phyloP scores from a whole-genome alignment of 1,140 invertebrate species.

The Anagrus nilaparvatae region DNA sequence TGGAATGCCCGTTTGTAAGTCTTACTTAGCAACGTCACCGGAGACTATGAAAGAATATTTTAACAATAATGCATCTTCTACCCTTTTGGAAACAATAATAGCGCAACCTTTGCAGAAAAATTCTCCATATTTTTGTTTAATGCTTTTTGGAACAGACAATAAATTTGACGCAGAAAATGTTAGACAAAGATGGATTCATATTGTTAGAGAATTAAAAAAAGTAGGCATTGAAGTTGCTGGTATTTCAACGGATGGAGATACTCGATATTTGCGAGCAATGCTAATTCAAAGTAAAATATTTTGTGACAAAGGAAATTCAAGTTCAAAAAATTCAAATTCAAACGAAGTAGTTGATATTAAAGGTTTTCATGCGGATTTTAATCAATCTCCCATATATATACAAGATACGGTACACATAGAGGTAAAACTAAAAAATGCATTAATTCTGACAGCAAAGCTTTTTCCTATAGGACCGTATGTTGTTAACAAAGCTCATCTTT shows the following conservation, averaged over 20 bases:
- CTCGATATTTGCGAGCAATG: slow-evolving; percentile 1
- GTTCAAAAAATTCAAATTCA: neutral
- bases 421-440: neutral
- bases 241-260: slow-evolving; percentile 4
- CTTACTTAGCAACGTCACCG: slow-evolving; percentile 6
- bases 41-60: slow-evolving; percentile 6
- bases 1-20: slow-evolving; percentile 6
- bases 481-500: neutral
- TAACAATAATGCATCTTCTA: neutral
- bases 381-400: neutral
- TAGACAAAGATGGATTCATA: slow-evolving; percentile 1
- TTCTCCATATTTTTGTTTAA: slow-evolving; percentile 6
- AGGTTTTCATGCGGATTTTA: neutral
- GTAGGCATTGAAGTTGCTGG: slow-evolving; percentile 5
- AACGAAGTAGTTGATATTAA: neutral
- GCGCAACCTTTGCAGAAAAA: slow-evolving; percentile 6
- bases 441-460: neutral
- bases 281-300: neutral
- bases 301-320: no score
- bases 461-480: slow-evolving; percentile 3
- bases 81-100: slow-evolving; percentile 3
- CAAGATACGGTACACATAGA: slow-evolving; percentile 2
- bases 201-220: neutral
- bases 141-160: slow-evolving; percentile 11
- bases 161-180: slow-evolving; percentile 8